Evolutionary conservation across 2,888 invertebrate species (phyloP).

Genomic region (Chaitophorus viminalis): DNA sequence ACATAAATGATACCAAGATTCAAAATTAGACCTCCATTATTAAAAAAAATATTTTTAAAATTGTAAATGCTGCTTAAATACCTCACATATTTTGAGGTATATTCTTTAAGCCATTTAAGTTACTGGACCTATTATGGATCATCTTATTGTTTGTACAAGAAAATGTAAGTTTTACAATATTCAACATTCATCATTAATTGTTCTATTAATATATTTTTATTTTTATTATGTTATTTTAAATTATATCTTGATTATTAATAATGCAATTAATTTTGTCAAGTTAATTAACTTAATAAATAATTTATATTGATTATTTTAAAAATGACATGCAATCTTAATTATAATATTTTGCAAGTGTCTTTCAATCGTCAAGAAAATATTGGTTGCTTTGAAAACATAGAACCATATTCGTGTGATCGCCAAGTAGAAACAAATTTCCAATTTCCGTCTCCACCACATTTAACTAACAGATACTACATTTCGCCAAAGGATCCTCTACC

Average conservation of each 20-base stretch:
- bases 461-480: constrained; percentile 35
- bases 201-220: background rate
- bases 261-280: background rate
- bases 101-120: constrained; percentile 25
- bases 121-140: constrained; percentile 48
- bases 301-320: background rate
- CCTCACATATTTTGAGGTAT: constrained; percentile 57
- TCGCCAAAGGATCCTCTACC: constrained; percentile 40
- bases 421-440: constrained; percentile 57
- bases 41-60: constrained; percentile 27
- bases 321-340: background rate
- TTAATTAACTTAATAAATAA: background rate
- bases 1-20: constrained; percentile 63
- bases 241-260: background rate
- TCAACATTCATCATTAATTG: background rate
- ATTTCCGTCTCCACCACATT: constrained; percentile 63
- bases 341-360: constrained; percentile 24
- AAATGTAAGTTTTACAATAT: constrained; percentile 62
- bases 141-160: constrained; percentile 59
- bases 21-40: constrained; percentile 51
- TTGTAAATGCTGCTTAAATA: constrained; percentile 39
- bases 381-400: constrained; percentile 47
- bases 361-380: constrained; percentile 61
- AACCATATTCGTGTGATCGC: constrained; percentile 44
- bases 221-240: background rate